Evolutionary conservation across 2,797 vertebrate genomes (phyloP), one percentile per base, ranked within the genome.

Genomic region (Rhinichthys osculus): DNA sequence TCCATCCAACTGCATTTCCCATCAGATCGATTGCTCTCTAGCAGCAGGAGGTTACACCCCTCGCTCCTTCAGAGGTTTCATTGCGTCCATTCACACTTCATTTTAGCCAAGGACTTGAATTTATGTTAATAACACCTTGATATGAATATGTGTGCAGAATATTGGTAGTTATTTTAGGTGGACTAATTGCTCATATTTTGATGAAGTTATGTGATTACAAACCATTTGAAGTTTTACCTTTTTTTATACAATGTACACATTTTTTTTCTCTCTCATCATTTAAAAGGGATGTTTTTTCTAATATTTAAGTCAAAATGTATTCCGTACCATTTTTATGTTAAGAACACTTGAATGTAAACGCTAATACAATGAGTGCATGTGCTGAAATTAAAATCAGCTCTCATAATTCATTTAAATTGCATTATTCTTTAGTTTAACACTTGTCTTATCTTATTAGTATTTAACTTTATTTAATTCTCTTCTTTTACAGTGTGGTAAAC

Each of bases 61-160:
- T 67, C 7, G 19, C 10, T 69, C 38, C 64, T 81, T 38, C 4
- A 66, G 40, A 54, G 44, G 19, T 76, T 38, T 76, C 16, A 62
- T 62, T 23, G 35, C 38, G 57, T 73, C 70, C 13, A 2, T 71
- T 44, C 47, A 73, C 40, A 50, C 42, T 50, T 83, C 1, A 38
- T 82, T 81, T 50, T 59, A 83, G 21, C 30, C 57, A 50, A 8
- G 57, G 33, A 83, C 71, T 76, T 76, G 35, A 42, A 59, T 71
- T 83, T 19, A 14, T 38, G 27, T 73, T 83, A 35, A 42, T 82
- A 71, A 42, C 33, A 59, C 44, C 35, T 78, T 62, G 11, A 77
- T 57, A 17, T 78, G 2, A 27, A 27, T 14, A 47, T 67, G 27
- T 54, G 54, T 47, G 13, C 19, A 59, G 21, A 38, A 9, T 76